Evolutionary conservation across 2,888 invertebrate species (phyloP).

Genomic region (Gibbula magus): DNA sequence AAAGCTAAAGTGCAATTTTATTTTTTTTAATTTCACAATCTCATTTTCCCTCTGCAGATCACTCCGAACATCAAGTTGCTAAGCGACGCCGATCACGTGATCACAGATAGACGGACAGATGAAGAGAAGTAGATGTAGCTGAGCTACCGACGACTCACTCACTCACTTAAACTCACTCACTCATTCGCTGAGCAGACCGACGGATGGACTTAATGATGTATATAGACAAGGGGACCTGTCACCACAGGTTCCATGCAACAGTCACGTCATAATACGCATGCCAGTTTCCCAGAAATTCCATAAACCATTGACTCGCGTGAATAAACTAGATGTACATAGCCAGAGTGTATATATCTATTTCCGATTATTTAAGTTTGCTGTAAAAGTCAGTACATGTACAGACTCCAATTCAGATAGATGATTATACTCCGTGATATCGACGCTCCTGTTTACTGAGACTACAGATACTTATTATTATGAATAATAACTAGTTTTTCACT

Average conservation of each 20-base stretch:
- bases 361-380: constrained; percentile 22
- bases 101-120: constrained; percentile 43
- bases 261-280: constrained; percentile 25
- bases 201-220: no score
- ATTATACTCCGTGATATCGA: background rate
- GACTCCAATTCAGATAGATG: background rate
- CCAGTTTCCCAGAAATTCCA: constrained; percentile 25
- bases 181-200: no score
- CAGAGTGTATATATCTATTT: constrained; percentile 22
- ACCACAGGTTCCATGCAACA: no score
- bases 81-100: constrained; percentile 52
- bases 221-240: no score
- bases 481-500: background rate
- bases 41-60: constrained; percentile 19
- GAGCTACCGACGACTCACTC: no score
- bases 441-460: background rate
- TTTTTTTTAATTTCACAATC: no score
- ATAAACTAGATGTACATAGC: constrained; percentile 6
- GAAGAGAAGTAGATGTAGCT: background rate
- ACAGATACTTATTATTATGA: background rate
- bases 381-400: background rate
- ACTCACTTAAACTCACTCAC: no score
- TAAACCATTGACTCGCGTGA: background rate
- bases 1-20: no score
- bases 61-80: constrained; percentile 25